These are phyloP conservation scores for Scolopax bukidnonensis DNA, from an alignment of 2,797 vertebrate species.

Conservation along the genomic window DNA sequence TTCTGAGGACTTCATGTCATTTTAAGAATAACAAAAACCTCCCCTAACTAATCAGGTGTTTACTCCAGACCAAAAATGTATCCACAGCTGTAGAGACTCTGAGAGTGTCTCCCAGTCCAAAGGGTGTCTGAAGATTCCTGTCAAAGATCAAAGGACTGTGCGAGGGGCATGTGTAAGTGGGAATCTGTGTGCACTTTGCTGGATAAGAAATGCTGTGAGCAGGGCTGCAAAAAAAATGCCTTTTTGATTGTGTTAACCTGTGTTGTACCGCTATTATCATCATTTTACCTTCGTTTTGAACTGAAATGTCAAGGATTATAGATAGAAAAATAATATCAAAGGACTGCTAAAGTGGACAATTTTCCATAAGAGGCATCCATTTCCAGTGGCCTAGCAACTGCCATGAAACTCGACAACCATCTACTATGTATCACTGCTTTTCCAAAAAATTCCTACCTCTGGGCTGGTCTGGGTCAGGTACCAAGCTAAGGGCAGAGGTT, in stretches of 20 bases:
- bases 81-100: neutral
- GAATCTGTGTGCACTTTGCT: neutral
- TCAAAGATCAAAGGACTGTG: slow-evolving; percentile 35
- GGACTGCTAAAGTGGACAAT: neutral
- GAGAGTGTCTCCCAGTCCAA: slow-evolving; percentile 4
- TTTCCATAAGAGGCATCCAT: neutral
- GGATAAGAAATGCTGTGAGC: slow-evolving; percentile 5
- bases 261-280: neutral
- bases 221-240: neutral
- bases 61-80: neutral
- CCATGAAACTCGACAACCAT: neutral
- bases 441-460: neutral
- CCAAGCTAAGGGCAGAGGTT: neutral
- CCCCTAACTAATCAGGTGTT: neutral
- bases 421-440: neutral
- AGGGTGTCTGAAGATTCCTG: slow-evolving; percentile 22
- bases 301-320: neutral
- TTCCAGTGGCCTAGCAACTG: neutral
- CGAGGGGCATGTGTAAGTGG: neutral
- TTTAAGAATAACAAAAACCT: slow-evolving; percentile 21
- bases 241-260: neutral
- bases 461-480: neutral
- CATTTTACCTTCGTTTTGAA: neutral
- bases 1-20: neutral
- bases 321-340: neutral